Evolutionary conservation across 2,888 invertebrate species (phyloP).

Genomic region (Drymonia ruficornis): DNA sequence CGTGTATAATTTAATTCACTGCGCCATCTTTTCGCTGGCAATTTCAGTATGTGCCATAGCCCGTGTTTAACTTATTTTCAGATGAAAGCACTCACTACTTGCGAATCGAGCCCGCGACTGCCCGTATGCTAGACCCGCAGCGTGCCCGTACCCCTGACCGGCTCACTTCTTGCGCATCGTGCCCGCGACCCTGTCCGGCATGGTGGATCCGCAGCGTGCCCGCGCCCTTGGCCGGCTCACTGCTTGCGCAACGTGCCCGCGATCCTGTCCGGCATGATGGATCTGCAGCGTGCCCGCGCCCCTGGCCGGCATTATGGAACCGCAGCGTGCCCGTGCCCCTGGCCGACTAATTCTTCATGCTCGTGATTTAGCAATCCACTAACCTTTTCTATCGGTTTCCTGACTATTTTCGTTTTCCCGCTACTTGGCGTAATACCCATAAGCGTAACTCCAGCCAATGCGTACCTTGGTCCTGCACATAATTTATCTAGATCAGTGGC

Average conservation of each 20-base stretch:
- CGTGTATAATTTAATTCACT: no score
- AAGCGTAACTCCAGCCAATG: no score
- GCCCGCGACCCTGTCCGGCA: not conserved
- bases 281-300: not conserved
- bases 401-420: no score
- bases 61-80: no score
- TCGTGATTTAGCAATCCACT: no score
- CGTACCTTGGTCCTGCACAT: no score
- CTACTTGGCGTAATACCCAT: no score
- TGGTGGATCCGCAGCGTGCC: not conserved
- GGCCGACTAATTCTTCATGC: not conserved
- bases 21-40: not conserved
- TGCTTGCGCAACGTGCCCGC: not conserved
- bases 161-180: not conserved
- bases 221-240: not conserved
- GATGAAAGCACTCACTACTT: no score
- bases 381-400: no score
- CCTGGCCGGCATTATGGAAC: not conserved
- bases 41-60: no score
- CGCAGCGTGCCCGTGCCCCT: not conserved
- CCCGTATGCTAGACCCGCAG: not conserved
- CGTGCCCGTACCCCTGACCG: not conserved
- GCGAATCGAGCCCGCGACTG: no score
- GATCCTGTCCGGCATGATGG: not conserved
- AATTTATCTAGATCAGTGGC: no score